Evolutionary conservation across 2,888 invertebrate genomes (phyloP).

Genomic region (Drosophila aldrichi): DNA sequence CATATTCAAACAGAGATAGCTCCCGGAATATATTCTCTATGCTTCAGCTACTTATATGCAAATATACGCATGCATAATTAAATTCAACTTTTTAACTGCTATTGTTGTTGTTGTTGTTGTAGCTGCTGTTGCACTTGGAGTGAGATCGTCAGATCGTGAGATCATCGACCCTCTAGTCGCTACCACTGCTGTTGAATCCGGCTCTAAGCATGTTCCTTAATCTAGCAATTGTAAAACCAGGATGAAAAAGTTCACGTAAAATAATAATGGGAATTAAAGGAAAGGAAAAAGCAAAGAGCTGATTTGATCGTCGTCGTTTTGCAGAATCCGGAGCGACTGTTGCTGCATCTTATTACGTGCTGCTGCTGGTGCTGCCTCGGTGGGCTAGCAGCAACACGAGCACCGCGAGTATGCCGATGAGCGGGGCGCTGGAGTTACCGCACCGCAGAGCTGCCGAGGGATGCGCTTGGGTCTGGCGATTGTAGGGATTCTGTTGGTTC

Average conservation of each 20-base stretch:
- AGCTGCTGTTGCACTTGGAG: not conserved
- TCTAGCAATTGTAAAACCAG: slow-evolving; percentile 13
- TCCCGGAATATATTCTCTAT: not conserved
- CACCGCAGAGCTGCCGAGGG: slow-evolving; percentile 66
- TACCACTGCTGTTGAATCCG: slow-evolving; percentile 1
- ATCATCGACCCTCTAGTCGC: not conserved
- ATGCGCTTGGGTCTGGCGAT: slow-evolving; percentile 84
- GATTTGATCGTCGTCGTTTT: slow-evolving; percentile 21
- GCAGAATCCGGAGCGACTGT: slow-evolving; percentile 6
- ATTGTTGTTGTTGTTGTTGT: not conserved
- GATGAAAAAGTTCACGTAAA: not conserved
- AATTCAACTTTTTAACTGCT: not conserved
- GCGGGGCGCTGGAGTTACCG: slow-evolving; percentile 2
- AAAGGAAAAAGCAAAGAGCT: slow-evolving; percentile 9
- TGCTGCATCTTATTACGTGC: slow-evolving; percentile 55
- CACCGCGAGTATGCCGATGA: slow-evolving; percentile 14
- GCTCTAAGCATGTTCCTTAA: slow-evolving; percentile 23
- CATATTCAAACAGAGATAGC: slow-evolving; percentile 26
- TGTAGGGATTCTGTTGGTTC: slow-evolving; percentile 83
- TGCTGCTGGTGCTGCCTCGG: not conserved
- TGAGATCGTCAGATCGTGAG: not conserved
- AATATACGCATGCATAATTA: not conserved
- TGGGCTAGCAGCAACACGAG: slow-evolving; percentile 28
- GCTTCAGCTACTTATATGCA: not conserved
- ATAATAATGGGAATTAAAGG: not conserved